Conservation (phyloP, 2,888 invertebrate genomes). For the Aleiodes testaceus region DNA sequence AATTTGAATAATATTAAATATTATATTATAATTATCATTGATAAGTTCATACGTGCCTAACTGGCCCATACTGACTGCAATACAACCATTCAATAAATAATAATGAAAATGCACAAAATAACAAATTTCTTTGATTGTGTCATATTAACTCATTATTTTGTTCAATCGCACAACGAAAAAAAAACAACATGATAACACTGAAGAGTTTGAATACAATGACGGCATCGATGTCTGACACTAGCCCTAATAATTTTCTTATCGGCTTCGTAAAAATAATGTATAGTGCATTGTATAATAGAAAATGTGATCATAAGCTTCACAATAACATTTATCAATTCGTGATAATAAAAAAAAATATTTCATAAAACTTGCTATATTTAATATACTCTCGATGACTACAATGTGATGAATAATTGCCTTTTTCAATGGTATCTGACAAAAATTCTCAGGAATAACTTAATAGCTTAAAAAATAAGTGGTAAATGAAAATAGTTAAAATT, state of each 20-base stretch:
- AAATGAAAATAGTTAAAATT: too few relatives aligned
- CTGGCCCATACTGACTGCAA: slow-evolving; percentile 14
- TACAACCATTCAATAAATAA: slow-evolving; percentile 28
- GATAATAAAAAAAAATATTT: not conserved
- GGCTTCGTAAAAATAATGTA: slow-evolving; percentile 3
- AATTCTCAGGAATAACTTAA: too few relatives aligned
- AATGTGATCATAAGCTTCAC: not conserved
- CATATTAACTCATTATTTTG: slow-evolving; percentile 3
- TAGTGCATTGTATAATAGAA: slow-evolving; percentile 13
- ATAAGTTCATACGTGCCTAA: slow-evolving; percentile 12
- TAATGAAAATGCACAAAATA: slow-evolving; percentile 21
- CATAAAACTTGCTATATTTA: not conserved
- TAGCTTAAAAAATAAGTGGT: too few relatives aligned
- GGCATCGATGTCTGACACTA: slow-evolving; percentile 21
- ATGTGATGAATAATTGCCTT: too few relatives aligned
- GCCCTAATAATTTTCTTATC: not conserved
- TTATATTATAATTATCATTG: slow-evolving; percentile 18
- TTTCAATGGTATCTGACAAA: too few relatives aligned
- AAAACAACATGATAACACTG: slow-evolving; percentile 1
- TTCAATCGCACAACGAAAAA: not conserved
- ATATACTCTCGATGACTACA: too few relatives aligned
- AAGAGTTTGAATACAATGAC: slow-evolving; percentile 9
- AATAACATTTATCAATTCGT: not conserved
- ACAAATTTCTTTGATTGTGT: not conserved
- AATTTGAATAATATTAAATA: slow-evolving; percentile 11